Evolutionary conservation across 2,888 invertebrate species (phyloP).

Genomic region (Geotrupes spiniger): DNA sequence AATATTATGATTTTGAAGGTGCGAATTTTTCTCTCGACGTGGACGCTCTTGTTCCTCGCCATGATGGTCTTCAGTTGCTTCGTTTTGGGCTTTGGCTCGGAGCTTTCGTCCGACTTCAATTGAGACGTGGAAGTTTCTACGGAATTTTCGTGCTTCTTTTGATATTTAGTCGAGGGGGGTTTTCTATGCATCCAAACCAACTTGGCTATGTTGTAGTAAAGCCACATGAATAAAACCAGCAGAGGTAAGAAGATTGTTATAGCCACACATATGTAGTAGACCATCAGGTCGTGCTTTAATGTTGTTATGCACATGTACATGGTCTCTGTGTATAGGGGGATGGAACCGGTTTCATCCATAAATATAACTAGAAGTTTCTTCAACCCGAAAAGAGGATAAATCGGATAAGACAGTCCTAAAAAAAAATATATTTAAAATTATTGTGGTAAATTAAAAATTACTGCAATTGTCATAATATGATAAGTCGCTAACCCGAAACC

Average conservation of each 20-base stretch:
- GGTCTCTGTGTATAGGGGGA: slow-evolving; percentile 32
- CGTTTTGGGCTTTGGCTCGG: not conserved
- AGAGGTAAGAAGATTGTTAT: slow-evolving; percentile 52
- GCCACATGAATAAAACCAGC: slow-evolving; percentile 51
- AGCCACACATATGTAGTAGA: slow-evolving; percentile 39
- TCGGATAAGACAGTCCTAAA: slow-evolving; percentile 49
- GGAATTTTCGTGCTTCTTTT: slow-evolving; percentile 27
- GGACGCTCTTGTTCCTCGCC: slow-evolving; percentile 30
- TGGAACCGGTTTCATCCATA: slow-evolving; percentile 23
- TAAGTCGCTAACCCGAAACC: too few relatives aligned
- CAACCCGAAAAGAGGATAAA: slow-evolving; percentile 45
- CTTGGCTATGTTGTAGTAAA: slow-evolving; percentile 54
- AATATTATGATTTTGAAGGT: slow-evolving; percentile 58
- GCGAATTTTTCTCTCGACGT: slow-evolving; percentile 52
- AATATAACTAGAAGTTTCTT: slow-evolving; percentile 37
- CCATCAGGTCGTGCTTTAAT: slow-evolving; percentile 31
- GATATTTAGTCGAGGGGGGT: slow-evolving; percentile 36
- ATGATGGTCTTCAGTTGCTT: slow-evolving; percentile 10
- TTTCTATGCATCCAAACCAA: slow-evolving; percentile 53
- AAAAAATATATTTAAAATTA: slow-evolving; percentile 18
- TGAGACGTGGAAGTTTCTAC: slow-evolving; percentile 8
- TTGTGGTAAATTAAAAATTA: not conserved
- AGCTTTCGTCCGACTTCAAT: slow-evolving; percentile 14
- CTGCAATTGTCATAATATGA: too few relatives aligned
- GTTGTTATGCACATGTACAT: slow-evolving; percentile 35